Conservation (phyloP, 23 tunicate genomes). For the Ascidia mentula region DNA sequence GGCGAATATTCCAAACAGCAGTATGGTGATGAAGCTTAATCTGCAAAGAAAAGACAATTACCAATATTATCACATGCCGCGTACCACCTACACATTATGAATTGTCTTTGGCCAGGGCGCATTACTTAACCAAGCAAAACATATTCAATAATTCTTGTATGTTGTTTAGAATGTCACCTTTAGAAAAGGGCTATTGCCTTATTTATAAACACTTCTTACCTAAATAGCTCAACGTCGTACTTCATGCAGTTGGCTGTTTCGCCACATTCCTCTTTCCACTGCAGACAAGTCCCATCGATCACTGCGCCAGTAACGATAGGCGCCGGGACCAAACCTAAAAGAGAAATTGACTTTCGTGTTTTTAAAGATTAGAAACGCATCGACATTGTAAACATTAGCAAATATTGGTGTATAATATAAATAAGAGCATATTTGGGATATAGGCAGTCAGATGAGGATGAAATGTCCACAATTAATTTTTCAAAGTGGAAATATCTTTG, state of each 20-base stretch:
- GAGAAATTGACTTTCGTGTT: too few species aligned
- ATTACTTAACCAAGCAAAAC: too few species aligned
- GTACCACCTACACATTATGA: not conserved
- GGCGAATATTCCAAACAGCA: not conserved
- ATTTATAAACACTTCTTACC: conserved; percentile 37
- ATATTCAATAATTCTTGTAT: too few species aligned
- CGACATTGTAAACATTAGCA: too few species aligned
- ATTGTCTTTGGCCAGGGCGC: not conserved
- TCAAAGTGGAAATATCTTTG: too few species aligned
- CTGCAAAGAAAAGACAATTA: not conserved
- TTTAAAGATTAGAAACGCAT: too few species aligned
- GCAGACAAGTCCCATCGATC: conserved; percentile 66
- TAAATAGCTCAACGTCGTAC: conserved; percentile 48
- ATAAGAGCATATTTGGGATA: too few species aligned
- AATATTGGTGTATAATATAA: too few species aligned
- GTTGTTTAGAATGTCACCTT: too few species aligned
- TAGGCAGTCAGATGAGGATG: too few species aligned
- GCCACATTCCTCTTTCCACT: conserved; percentile 57
- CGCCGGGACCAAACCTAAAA: conserved; percentile 78
- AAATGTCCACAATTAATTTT: too few species aligned
- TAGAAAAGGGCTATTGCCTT: too few species aligned
- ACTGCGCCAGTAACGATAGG: conserved; percentile 77
- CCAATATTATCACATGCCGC: not conserved
- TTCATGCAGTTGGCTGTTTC: conserved; percentile 42
- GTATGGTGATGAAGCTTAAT: not conserved